Base-by-base conservation (phyloP, 1,140 invertebrate genomes). In the Drosophila ercepeae region DNA sequence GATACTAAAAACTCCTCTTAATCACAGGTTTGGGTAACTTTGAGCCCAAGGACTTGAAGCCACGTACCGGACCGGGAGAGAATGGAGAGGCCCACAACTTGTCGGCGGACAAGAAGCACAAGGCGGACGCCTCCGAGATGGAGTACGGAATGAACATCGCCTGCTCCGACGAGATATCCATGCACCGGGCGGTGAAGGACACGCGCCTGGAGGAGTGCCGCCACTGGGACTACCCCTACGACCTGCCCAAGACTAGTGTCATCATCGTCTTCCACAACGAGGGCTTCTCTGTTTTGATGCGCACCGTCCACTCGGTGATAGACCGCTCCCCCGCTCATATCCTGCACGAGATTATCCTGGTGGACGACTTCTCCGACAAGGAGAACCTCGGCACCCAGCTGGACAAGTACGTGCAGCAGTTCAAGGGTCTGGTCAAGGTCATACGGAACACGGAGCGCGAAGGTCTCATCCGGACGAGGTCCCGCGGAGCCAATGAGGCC, bases 191-290 rank as follows among this genome's bases (percentile, higher is more conserved):
- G 6, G 95, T 99, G 64, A 95, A 95, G 18, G 98, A 99, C 91
- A 97, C 97, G 0, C 93, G 98, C 54, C 91, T 96, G 25, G 92
- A 95, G 34, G 97, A 99, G 91, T 99, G 99, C 92, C 97, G 97
- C 91, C 96, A 98, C 90, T 99, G 99, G 98, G 94, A 98, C 83
- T 99, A 99, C 92, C 97, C 98, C 4, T 93, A 94, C 75, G 93
- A 96, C 61, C 93, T 99, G 72, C 98, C 98, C 0, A 95, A 93
- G 49, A 97, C 98, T 3, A 98, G 96, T 90, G 97, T 99, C 0
- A 98, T 99, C 68, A 95, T 99, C 63, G 99, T 99, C 8, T 99
- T 99, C 91, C 98, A 99, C 90, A 99, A 99, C 91, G 98, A 99
- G 92, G 99, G 98, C 1, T 99, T 96, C 94, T 97, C 97, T 0